Base-by-base conservation (phyloP, 2,888 invertebrate genomes). In the Chrysolina americana region DNA sequence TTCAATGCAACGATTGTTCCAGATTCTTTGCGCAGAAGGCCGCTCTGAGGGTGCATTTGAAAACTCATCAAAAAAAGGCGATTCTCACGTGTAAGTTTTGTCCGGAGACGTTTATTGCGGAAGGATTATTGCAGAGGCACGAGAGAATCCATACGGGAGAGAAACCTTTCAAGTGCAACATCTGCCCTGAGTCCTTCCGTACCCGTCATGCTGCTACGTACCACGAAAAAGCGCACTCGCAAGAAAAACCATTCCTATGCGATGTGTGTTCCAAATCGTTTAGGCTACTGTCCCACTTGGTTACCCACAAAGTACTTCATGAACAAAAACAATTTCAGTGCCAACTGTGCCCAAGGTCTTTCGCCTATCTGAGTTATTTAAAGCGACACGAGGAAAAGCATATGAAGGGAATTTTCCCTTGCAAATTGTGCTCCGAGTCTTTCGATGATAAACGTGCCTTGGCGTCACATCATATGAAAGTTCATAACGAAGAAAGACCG, bases 131-230 rank as follows among this genome's bases (percentile, higher is more conserved):
- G 3, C 13, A 15, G 15, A 9, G 44, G 44, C 44, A 44, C 44
- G 44, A 44, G 15, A 13, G 44, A 13, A 11, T 36, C 62, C 62
- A 62, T 62, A 62, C 62, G 1, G 62, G 62, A 23, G 62, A 62
- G 15, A 62, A 28, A 15, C 62, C 62, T 0, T 23, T 28, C 5
- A 15, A 15, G 3, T 44, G 44, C 44, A 15, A 44, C 2, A 44
- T 44, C 15, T 44, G 44, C 5, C 5, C 15, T 44, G 15, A 8
- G 15, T 13, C 44, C 13, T 44, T 44, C 15, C 44, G 15, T 13
- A 44, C 44, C 2, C 11, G 44, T 6, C 1, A 15, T 44, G 44
- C 13, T 15, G 11, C 15, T 13, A 15, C 2, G 15, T 3, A 15
- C 11, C 44, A 44, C 15, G 15, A 13, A 44, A 44, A 44, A 15